These are phyloP conservation scores for Drosophila birchii DNA, from an alignment of 2,888 invertebrate genomes.

Conservation along the genomic window DNA sequence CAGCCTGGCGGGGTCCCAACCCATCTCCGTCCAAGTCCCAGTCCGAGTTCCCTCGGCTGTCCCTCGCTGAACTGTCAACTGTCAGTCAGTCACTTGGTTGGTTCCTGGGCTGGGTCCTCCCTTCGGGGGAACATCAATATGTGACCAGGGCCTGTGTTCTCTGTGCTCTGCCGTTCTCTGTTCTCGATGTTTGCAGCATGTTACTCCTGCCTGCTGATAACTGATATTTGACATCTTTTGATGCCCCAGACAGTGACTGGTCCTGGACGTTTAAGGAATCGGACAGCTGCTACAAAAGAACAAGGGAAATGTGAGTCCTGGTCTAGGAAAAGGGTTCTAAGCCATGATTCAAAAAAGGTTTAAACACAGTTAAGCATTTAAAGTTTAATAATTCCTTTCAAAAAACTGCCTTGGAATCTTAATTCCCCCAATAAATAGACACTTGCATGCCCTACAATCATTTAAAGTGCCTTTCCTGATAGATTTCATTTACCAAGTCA, in stretches of 20 bases:
- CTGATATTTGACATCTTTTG: constrained; percentile 81
- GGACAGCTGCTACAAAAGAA: constrained; percentile 64
- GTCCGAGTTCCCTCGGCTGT: constrained; percentile 22
- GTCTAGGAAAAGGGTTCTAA: constrained; percentile 45
- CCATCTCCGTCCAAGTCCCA: constrained; percentile 13
- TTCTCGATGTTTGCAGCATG: constrained; percentile 59
- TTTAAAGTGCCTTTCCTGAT: not conserved
- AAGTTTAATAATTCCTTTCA: not conserved
- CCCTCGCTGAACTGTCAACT: constrained; percentile 75
- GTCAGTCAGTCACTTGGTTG: constrained; percentile 66
- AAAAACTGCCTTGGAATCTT: not conserved
- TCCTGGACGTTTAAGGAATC: constrained; percentile 69
- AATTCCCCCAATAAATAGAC: not conserved
- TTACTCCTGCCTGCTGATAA: constrained; percentile 76
- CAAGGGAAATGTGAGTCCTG: constrained; percentile 7
- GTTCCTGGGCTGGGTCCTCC: constrained; percentile 27
- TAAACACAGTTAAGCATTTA: not conserved
- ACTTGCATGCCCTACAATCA: no score
- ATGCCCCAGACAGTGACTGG: constrained; percentile 76
- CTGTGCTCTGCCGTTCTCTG: constrained; percentile 9
- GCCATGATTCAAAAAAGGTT: not conserved
- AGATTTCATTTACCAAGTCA: not conserved
- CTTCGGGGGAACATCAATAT: constrained; percentile 67
- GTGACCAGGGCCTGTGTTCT: constrained; percentile 36
- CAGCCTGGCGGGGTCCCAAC: constrained; percentile 64